A percentile compares a stretch with the other conserved stretches of the same genome.
phyloP scores from a whole-genome alignment of 2,888 invertebrate genomes.

The Dermolepida albohirtum region DNA sequence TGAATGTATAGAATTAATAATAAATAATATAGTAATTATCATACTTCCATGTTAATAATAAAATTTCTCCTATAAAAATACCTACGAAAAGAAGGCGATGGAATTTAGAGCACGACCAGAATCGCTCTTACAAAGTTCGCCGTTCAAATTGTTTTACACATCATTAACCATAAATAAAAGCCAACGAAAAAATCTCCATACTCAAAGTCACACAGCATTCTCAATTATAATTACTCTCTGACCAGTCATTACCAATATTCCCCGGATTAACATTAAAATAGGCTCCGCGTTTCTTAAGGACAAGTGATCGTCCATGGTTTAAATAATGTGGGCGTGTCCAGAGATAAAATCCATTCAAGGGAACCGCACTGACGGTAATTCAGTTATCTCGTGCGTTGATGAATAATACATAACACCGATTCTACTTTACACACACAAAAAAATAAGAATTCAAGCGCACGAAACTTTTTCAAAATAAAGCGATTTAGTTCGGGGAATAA shows the following conservation, averaged over 20 bases:
- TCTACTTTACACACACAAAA: no score
- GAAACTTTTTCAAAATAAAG: background rate
- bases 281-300: constrained; percentile 2
- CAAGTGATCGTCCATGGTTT: constrained; percentile 6
- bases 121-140: background rate
- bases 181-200: background rate
- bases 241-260: constrained; percentile 18
- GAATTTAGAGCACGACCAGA: no score
- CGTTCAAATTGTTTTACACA: constrained; percentile 1
- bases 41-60: no score
- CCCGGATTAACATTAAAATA: constrained; percentile 21
- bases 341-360: constrained; percentile 19
- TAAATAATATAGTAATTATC: no score
- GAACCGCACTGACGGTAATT: constrained; percentile 14
- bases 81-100: no score
- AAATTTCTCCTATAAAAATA: no score
- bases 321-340: constrained; percentile 16
- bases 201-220: constrained; percentile 10
- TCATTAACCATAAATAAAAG: background rate
- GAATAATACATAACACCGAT: constrained; percentile 5
- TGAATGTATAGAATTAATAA: no score
- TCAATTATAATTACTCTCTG: constrained; percentile 25
- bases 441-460: no score
- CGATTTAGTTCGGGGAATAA: background rate
- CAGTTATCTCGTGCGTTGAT: constrained; percentile 17